Conservation (phyloP, 2,888 invertebrate species). For the Scaptomyza parva region DNA sequence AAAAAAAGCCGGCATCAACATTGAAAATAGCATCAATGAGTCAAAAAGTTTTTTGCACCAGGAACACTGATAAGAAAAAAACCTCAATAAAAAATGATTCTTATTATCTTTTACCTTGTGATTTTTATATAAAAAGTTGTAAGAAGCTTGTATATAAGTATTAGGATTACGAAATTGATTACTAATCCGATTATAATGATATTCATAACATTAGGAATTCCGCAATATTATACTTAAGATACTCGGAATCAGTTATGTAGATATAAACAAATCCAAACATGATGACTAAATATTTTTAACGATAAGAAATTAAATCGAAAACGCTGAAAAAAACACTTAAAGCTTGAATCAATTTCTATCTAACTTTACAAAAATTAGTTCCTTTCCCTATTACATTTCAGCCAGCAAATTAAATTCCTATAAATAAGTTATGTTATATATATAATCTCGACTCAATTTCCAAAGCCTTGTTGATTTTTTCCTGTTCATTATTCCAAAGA, state of each 20-base stretch:
- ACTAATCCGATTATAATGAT: no score
- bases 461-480: neutral
- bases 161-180: no score
- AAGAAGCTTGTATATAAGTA: no score
- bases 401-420: neutral
- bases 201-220: no score
- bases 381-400: neutral
- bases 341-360: neutral
- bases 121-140: neutral
- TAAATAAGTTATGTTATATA: neutral
- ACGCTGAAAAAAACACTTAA: neutral
- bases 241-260: neutral
- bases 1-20: conserved; percentile 33
- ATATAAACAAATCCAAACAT: neutral
- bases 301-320: neutral
- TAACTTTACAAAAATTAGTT: no score
- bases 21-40: conserved; percentile 49
- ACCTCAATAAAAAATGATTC: neutral
- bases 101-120: neutral
- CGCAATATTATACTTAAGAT: no score
- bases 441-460: neutral
- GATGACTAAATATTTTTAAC: conserved; percentile 12
- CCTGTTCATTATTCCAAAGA: neutral
- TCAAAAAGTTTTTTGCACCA: conserved; percentile 27
- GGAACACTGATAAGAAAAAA: conserved; percentile 37